phyloP scores from a whole-genome alignment of 2,888 invertebrate genomes.

The Acanthococcus lagerstroemiae region DNA sequence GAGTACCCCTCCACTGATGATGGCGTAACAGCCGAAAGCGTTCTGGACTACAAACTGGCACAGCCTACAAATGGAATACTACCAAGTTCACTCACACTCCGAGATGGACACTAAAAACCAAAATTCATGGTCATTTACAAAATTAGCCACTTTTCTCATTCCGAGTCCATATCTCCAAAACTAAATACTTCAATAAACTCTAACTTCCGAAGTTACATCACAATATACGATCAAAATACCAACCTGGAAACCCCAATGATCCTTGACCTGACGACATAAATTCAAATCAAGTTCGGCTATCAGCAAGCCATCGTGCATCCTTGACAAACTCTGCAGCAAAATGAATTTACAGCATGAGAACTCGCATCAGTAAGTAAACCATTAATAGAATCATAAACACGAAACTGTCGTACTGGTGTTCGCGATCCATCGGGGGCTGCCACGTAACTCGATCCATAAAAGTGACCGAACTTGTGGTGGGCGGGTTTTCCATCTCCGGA shows the following conservation, averaged over 20 bases:
- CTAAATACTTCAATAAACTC: no score
- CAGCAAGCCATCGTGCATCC: constrained; percentile 69
- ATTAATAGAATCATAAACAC: not conserved
- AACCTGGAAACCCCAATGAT: constrained; percentile 85
- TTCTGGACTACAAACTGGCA: no score
- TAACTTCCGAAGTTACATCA: no score
- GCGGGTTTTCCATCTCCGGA: constrained; percentile 71
- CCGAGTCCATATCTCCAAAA: no score
- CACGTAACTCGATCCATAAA: constrained; percentile 91
- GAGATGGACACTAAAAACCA: not conserved
- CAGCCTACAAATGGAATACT: no score
- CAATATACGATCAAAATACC: constrained; percentile 39
- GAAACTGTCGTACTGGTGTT: constrained; percentile 71
- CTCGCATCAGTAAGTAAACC: not conserved
- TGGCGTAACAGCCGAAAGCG: no score
- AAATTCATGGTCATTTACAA: not conserved
- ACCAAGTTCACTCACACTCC: no score
- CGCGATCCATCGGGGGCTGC: constrained; percentile 87
- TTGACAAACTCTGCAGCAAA: constrained; percentile 54
- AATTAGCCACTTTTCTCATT: no score
- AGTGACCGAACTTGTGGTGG: constrained; percentile 74
- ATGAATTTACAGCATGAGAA: not conserved
- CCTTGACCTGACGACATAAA: constrained; percentile 83
- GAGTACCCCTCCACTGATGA: no score
- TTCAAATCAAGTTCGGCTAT: constrained; percentile 86